Evolutionary conservation across 64 coral and sea anemone species (phyloP), one percentile per base, ranked within the genome.

Genomic region (Anthopleura sola): DNA sequence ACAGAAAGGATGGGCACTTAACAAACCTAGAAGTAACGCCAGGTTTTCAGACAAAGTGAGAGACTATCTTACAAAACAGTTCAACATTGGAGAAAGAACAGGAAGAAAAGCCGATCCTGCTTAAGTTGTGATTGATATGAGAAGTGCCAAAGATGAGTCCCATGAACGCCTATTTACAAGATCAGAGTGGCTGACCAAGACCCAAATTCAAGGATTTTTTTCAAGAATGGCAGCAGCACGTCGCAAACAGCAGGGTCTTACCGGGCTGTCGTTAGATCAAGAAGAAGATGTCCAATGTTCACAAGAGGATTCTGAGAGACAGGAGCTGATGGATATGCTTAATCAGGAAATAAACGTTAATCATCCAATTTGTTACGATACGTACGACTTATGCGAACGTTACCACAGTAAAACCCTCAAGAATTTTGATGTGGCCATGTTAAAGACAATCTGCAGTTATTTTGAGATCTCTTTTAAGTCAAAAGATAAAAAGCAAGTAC

Each of bases 291-390:
- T 91, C 37, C 75, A 87, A 1, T 91, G 90, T 31, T 66, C 86
- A n/a, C 78, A 86, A 36, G 90, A 91, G 13, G 78, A 46, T 19
- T 50, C 15, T 37, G 78, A 92, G 20, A 49, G 86, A 74, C 83
- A 89, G 24, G 84, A 90, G 37, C 88, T 94, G 5, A 55, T 84
- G 16, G 81, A 84, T 68, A 49, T 18, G 36, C 50, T 95, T n/a
- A 95, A 95, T 79, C 33, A 53, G 31, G 68, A 88, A 78, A 83
- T 91, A 29, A 94, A 87, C 66, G 85, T 94, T 31, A 38, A 18
- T 34, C 75, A 94, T 75, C 87, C 88, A 6, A 85, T 95, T 54
- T 95, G 56, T n/a, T 95, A 75, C 85, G 93, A 95, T 53, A 85
- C 36, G 12, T 91, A 88, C 51, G 78, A 94, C 85, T 51, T 90